Conservation (phyloP, 2,888 invertebrate genomes). For the Tholera decimalis region DNA sequence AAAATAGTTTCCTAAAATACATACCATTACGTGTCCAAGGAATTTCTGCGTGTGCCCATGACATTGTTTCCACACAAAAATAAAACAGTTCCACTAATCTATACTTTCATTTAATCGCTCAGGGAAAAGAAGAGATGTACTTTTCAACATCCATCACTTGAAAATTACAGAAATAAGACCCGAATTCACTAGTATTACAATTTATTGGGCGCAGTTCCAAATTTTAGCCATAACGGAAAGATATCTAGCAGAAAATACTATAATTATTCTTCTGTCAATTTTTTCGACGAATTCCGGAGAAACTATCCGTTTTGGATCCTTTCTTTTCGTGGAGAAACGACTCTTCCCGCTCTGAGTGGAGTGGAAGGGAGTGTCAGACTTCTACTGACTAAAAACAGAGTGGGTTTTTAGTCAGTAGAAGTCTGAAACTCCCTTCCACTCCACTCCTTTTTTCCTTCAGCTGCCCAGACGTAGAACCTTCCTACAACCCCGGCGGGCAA, state of each 20-base stretch:
- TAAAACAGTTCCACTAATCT: neutral
- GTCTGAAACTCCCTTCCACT: too few species aligned
- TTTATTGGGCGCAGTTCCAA: constrained; percentile 32
- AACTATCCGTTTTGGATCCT: too few species aligned
- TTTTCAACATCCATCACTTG: neutral
- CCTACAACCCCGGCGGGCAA: too few species aligned
- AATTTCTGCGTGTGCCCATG: constrained; percentile 30
- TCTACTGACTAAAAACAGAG: too few species aligned
- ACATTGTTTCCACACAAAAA: constrained; percentile 14
- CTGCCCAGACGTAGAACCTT: too few species aligned
- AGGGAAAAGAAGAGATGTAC: neutral
- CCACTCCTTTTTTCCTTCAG: too few species aligned
- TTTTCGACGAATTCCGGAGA: too few species aligned
- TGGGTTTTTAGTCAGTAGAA: too few species aligned
- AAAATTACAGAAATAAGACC: constrained; percentile 5
- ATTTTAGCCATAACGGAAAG: neutral
- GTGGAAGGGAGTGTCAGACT: too few species aligned
- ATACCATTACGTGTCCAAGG: constrained; percentile 17
- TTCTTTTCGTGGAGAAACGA: too few species aligned
- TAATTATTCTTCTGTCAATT: neutral
- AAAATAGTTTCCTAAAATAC: neutral
- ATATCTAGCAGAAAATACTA: constrained; percentile 2
- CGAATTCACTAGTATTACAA: neutral
- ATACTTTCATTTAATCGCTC: neutral
- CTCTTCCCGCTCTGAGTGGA: too few species aligned